phyloP scores from a whole-genome alignment of 2,797 vertebrate species.

The Nannoperca australis region DNA sequence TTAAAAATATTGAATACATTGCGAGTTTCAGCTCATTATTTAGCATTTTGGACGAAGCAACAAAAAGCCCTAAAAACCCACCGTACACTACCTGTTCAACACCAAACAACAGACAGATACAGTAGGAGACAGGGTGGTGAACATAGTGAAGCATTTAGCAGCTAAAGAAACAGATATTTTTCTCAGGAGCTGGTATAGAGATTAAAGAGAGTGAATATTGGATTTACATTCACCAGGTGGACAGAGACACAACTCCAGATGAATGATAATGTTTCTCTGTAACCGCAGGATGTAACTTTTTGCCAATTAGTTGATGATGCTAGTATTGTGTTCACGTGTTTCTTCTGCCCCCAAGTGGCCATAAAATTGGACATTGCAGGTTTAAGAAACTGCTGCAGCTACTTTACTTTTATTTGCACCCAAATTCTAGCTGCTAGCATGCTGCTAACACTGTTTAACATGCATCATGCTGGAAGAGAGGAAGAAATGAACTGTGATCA shows the following conservation, averaged over 20 bases:
- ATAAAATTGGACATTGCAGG: neutral
- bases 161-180: constrained; percentile 18
- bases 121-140: constrained; percentile 2
- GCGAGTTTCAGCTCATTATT: neutral
- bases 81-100: neutral
- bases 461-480: neutral
- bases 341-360: neutral
- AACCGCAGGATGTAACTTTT: no score
- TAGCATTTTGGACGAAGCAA: neutral
- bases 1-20: neutral
- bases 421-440: neutral
- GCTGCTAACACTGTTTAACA: neutral
- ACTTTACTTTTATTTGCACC: constrained; percentile 9
- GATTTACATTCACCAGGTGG: neutral
- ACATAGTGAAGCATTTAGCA: neutral
- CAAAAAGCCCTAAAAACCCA: neutral
- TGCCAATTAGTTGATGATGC: neutral
- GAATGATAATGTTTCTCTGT: neutral
- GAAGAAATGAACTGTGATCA: constrained; percentile 20
- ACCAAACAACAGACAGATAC: constrained; percentile 18
- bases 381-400: neutral
- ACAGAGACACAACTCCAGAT: neutral
- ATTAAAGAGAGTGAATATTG: neutral
- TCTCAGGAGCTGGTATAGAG: constrained; percentile 8
- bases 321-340: neutral